Conservation (phyloP, 2,888 invertebrate species). For the Dorcus hopei region DNA sequence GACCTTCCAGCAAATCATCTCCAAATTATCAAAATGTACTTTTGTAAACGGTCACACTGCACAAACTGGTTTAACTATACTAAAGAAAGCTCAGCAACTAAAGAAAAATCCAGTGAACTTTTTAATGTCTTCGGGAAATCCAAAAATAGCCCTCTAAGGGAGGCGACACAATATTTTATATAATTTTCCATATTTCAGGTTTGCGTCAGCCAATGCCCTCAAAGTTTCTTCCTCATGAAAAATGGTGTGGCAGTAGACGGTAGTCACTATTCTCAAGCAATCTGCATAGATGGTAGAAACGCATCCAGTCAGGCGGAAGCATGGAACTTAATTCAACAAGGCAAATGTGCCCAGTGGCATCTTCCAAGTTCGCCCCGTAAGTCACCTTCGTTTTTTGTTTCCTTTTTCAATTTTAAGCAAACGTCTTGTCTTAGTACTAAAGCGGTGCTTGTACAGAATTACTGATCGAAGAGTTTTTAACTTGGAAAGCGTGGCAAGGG, state of each 20-base stretch:
- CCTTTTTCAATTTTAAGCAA: not conserved
- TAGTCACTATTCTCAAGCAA: not conserved
- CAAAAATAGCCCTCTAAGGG: no score
- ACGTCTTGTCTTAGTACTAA: constrained; percentile 10
- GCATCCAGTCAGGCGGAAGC: not conserved
- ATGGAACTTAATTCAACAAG: not conserved
- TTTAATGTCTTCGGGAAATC: no score
- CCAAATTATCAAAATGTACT: no score
- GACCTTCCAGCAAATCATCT: no score
- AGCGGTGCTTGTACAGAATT: constrained; percentile 14
- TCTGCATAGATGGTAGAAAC: not conserved
- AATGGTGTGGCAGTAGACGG: not conserved
- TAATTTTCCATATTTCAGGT: constrained; percentile 20
- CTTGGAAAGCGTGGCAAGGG: constrained; percentile 5
- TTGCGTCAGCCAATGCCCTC: constrained; percentile 22
- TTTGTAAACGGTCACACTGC: no score
- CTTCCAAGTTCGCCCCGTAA: constrained; percentile 5
- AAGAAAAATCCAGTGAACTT: no score
- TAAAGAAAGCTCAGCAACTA: no score
- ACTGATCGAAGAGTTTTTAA: constrained; percentile 7
- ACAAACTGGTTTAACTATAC: no score
- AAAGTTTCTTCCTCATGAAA: not conserved
- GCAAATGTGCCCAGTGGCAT: constrained; percentile 8
- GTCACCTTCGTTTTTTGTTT: not conserved
- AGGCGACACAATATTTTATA: no score